Percentiles rank a stretch among this genome's conserved stretches.
These are phyloP conservation scores for Bombus affinis DNA, from an alignment of 1,140 invertebrate species.

Conservation along the genomic window DNA sequence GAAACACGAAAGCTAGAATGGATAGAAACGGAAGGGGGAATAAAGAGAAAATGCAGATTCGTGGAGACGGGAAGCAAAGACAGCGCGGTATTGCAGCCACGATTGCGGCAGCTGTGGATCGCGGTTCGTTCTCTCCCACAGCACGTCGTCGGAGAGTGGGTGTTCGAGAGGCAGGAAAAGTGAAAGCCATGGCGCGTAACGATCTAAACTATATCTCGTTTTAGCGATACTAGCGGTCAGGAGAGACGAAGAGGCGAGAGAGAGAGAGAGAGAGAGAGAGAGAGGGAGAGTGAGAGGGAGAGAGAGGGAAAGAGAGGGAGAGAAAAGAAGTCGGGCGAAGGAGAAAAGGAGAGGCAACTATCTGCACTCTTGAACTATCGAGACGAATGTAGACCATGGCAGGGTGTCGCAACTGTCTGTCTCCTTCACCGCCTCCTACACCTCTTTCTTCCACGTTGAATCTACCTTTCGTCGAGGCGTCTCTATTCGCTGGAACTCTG, in stretches of 20 bases:
- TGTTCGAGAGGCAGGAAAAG: constrained; percentile 72
- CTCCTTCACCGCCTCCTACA: constrained; percentile 60
- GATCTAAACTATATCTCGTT: constrained; percentile 75
- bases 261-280: constrained; percentile 22
- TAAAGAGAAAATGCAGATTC: background rate
- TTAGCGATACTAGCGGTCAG: constrained; percentile 54
- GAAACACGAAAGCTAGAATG: rapidly evolving
- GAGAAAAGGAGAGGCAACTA: constrained; percentile 19
- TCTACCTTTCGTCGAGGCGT: constrained; percentile 44
- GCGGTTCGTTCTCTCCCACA: constrained; percentile 59
- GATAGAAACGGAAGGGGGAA: too few species aligned
- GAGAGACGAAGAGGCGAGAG: background rate
- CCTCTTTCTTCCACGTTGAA: constrained; percentile 42
- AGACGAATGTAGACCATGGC: constrained; percentile 67
- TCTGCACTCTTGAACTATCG: constrained; percentile 70
- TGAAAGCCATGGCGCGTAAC: constrained; percentile 76
- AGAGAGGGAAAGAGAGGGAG: constrained; percentile 41
- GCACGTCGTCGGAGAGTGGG: constrained; percentile 56
- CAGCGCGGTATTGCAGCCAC: constrained; percentile 15
- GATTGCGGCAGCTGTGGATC: constrained; percentile 12
- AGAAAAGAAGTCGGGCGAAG: constrained; percentile 9
- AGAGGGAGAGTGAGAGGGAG: background rate
- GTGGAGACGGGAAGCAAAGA: background rate
- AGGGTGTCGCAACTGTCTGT: constrained; percentile 64
- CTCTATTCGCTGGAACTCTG: constrained; percentile 1